Evolutionary conservation across 2,113 vertebrate species (phyloP).

Genomic region (Micronycteris hirsuta): DNA sequence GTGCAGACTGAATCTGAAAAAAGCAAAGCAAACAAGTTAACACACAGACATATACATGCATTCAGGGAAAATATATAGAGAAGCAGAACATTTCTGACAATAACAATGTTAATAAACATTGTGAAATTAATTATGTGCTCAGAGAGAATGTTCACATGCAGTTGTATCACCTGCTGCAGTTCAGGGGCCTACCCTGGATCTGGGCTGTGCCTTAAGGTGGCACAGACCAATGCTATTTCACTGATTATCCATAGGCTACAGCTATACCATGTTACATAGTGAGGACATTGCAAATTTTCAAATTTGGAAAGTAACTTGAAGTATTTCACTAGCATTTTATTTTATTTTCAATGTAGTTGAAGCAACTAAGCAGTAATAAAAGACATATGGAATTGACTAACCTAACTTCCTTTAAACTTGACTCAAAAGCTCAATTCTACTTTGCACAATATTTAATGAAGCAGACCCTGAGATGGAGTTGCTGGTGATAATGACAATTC

Average conservation of each 20-base stretch:
- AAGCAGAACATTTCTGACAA: constrained; percentile 79
- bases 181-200: neutral
- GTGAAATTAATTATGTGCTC: constrained; percentile 63
- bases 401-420: neutral
- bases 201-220: neutral
- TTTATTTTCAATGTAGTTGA: neutral
- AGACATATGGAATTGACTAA: neutral
- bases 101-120: constrained; percentile 77
- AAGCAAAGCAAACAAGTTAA: constrained; percentile 99
- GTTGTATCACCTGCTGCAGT: neutral
- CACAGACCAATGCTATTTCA: neutral
- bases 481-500: neutral
- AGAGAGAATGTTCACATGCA: constrained; percentile 66
- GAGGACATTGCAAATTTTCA: neutral
- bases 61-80: constrained; percentile 73
- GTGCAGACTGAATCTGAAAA: constrained; percentile 94
- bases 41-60: constrained; percentile 78
- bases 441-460: constrained; percentile 34
- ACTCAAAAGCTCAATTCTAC: constrained; percentile 28
- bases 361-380: neutral
- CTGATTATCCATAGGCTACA: neutral
- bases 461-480: neutral
- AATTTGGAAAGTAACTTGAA: constrained; percentile 5
- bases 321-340: neutral
- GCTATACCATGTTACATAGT: neutral